Base-by-base conservation (phyloP, 2,113 vertebrate genomes). In the Sinocyclocheilus anophthalmus region DNA sequence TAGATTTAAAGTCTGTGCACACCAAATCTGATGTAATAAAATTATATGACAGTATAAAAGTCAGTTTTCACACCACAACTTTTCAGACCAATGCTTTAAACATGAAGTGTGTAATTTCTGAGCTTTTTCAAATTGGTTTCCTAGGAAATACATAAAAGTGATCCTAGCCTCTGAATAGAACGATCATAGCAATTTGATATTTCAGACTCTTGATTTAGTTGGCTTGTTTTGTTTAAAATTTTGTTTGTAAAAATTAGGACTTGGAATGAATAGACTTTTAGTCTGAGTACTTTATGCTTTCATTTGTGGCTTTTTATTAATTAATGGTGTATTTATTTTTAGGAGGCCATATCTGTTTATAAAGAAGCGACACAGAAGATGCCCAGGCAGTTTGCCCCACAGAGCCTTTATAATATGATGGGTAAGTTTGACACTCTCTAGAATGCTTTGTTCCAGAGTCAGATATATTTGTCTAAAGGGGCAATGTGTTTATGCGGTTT, bases 371-470 rank as follows among this genome's bases (percentile, higher is more conserved):
- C 98, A 93, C 96, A 97, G 94, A 99, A 99, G 95, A 99, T 99
- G 98, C 98, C 98, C 30, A 95, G 95, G 83, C 98, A 99, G 79
- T 99, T 99, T 95, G 97, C 97, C 87, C 97, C 98, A n/a, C 98
- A 99, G 92, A 99, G 98, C 90, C 96, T 99, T 79, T 99, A 99
- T 94, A 99, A 99, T 93, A 99, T 99, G 98, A 99, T 99, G 96
- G 98, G 98, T 99, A 93, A 96, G 97, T 94, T 86, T 69, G 70
- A 67, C 88, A 13, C 12, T 55, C 5, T 22, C 12, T 11, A 42
- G 4, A 73, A 55, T 20, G 9, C 24, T 77, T 30, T 3, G 6
- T 50, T 22, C 24, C 13, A 6, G 24, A 67, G 12, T 37, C 30
- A 10, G 3, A 39, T 70, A 20, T 70, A 37, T 67, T 67, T 30